These are phyloP conservation scores for Leguminivora glycinivorella DNA, from an alignment of 1,140 invertebrate genomes.

Conservation along the genomic window DNA sequence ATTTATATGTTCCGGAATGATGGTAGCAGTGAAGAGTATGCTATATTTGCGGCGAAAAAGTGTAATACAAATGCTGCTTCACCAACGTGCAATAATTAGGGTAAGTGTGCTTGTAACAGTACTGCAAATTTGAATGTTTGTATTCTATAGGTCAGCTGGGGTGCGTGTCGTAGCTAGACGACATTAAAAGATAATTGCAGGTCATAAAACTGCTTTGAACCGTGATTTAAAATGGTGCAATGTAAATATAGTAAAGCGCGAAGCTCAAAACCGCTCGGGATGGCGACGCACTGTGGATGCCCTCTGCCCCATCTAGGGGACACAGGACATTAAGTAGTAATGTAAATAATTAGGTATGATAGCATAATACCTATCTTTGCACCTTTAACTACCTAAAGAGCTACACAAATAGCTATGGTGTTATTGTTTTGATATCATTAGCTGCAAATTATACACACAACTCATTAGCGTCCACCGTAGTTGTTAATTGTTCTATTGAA, in stretches of 20 bases:
- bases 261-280: too few relatives aligned
- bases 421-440: conserved; percentile 26
- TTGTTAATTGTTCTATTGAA: too few relatives aligned
- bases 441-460: not conserved
- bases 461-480: not conserved
- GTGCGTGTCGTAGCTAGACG: not conserved
- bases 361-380: not conserved
- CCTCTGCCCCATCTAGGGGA: too few relatives aligned
- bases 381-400: not conserved
- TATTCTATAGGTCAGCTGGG: conserved; percentile 19
- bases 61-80: conserved; percentile 83
- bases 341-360: not conserved
- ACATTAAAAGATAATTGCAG: not conserved
- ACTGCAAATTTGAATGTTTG: not conserved
- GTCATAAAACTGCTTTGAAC: conserved; percentile 7
- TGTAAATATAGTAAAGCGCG: not conserved
- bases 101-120: conserved; percentile 63
- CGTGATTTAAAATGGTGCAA: not conserved
- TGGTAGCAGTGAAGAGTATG: conserved; percentile 85
- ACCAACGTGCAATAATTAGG: conserved; percentile 81
- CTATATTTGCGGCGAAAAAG: conserved; percentile 83
- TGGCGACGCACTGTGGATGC: too few relatives aligned
- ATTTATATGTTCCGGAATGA: conserved; percentile 84
- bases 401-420: not conserved
- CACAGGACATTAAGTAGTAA: too few relatives aligned